Base-by-base conservation (phyloP, 2,113 vertebrate species). In the Aspiorhynchus laticeps region DNA sequence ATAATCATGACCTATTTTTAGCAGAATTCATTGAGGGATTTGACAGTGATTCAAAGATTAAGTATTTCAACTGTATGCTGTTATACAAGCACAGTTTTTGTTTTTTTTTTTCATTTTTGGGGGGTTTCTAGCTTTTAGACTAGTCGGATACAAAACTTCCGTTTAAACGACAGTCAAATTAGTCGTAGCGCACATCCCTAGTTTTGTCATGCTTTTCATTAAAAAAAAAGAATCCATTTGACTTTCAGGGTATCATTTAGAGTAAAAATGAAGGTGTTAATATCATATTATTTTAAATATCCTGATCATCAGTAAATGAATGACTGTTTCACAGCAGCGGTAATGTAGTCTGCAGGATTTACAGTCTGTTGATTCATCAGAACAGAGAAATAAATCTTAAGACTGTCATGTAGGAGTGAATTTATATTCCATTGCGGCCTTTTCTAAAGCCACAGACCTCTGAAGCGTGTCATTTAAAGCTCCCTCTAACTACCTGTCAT, bases 331-430 rank as follows among this genome's bases (percentile, higher is more conserved):
- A 48, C 43, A 33, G 6, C 9, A 69, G 56, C 14, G 31, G 56
- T 82, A 31, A 2, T 81, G n/a, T 46, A 38, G 14, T 67, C 38
- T 81, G 59, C 2, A 46, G 8, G 38, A 67, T 31, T 21, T 21
- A 65, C 15, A 5, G 14, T 43, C 59, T 43, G 59, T 81, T 67
- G 59, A 11, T 65, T 65, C 21, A 81, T 65, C n/a, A 46, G 59
- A 48, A 69, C 28, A 69, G 26, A 71, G n/a, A 69, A 69, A 36
- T 19, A 71, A 33, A 71, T 28, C 61, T 43, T 28, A 9, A 43
- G 38, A 28, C 56, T 81, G n/a, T 81, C 80, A 65, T 65, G 73
- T 76, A 71, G 28, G 26, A 83, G 24, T 71, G 28, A 71, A 71
- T 83, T 14, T 33, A 83, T 83, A 3, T 46, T 1, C 8, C 8